Evolutionary conservation across 2,888 invertebrate species (phyloP).

Genomic region (Ptychoptera albimana): DNA sequence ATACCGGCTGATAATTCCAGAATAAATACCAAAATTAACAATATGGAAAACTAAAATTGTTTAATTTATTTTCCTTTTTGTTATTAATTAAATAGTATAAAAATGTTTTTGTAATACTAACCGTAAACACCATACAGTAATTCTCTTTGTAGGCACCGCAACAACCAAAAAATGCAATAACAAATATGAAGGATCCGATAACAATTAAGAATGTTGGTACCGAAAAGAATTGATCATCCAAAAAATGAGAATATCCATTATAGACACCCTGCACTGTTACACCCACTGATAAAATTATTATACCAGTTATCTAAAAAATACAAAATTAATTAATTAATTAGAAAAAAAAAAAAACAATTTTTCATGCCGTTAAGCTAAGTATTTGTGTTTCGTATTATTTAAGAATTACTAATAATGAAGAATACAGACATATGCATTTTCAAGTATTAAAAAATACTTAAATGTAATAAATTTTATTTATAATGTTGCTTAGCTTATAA

Average conservation of each 20-base stretch:
- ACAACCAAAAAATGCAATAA: slow-evolving; percentile 74
- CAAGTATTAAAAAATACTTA: too few species aligned
- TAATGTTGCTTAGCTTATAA: too few species aligned
- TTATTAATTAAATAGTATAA: too few species aligned
- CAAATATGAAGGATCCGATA: slow-evolving; percentile 47
- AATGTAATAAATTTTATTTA: too few species aligned
- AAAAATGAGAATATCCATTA: slow-evolving; percentile 47
- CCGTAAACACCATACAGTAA: slow-evolving; percentile 59
- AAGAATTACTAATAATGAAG: too few species aligned
- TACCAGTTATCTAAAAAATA: slow-evolving; percentile 54
- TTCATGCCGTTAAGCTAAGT: slow-evolving; percentile 24
- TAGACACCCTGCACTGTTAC: slow-evolving; percentile 50
- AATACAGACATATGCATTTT: too few species aligned
- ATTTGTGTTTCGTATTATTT: slow-evolving; percentile 28
- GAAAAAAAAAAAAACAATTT: slow-evolving; percentile 28
- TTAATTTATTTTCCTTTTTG: too few species aligned
- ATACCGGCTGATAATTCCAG: slow-evolving; percentile 64
- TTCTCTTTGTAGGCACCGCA: slow-evolving; percentile 77
- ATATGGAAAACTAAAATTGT: slow-evolving; percentile 41
- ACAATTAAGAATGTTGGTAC: slow-evolving; percentile 57
- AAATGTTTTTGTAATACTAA: too few species aligned
- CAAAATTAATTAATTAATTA: slow-evolving; percentile 1
- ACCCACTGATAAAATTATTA: slow-evolving; percentile 59
- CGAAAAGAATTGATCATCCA: slow-evolving; percentile 52
- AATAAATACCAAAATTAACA: slow-evolving; percentile 54